A percentile compares a stretch with the other conserved stretches of the same genome.
Evolutionary conservation across 2,113 vertebrate genomes (phyloP).

Genomic region (Guaruba guarouba): DNA sequence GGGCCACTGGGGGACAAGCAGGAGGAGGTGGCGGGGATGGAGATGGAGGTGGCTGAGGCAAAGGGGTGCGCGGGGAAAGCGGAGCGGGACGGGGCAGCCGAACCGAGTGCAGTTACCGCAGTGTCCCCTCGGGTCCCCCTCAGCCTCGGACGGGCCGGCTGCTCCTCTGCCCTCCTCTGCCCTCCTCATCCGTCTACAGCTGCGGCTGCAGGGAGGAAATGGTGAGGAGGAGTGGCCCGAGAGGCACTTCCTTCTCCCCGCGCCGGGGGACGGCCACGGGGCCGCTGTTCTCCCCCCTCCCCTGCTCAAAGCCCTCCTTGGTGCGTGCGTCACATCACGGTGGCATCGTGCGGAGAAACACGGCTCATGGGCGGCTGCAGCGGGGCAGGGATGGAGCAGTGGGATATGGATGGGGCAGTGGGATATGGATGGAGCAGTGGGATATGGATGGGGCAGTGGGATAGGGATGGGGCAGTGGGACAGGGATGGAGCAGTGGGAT

Average conservation of each 20-base stretch:
- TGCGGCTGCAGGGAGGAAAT: constrained; percentile 13
- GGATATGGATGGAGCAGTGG: fast-evolving
- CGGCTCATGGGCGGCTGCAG: background rate
- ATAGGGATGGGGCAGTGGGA: background rate
- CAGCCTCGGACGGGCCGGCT: background rate
- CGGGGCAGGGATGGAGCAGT: background rate
- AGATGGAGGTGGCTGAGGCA: background rate
- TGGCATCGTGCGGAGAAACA: background rate
- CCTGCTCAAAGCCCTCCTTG: background rate
- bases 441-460: fast-evolving
- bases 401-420: too few species aligned
- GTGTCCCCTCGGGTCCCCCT: background rate
- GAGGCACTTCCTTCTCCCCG: constrained; percentile 22
- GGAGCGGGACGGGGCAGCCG: background rate
- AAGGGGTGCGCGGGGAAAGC: background rate
- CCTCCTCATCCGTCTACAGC: background rate
- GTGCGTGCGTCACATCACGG: background rate
- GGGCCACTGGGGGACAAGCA: fast-evolving
- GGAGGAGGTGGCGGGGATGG: background rate
- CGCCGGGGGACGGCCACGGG: background rate
- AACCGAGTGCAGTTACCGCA: background rate
- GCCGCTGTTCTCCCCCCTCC: background rate
- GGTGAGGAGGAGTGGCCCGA: constrained; percentile 50
- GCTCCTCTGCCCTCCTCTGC: background rate
- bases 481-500: background rate